Base-by-base conservation (phyloP, 1,140 invertebrate genomes). In the Drosophila nannoptera region DNA sequence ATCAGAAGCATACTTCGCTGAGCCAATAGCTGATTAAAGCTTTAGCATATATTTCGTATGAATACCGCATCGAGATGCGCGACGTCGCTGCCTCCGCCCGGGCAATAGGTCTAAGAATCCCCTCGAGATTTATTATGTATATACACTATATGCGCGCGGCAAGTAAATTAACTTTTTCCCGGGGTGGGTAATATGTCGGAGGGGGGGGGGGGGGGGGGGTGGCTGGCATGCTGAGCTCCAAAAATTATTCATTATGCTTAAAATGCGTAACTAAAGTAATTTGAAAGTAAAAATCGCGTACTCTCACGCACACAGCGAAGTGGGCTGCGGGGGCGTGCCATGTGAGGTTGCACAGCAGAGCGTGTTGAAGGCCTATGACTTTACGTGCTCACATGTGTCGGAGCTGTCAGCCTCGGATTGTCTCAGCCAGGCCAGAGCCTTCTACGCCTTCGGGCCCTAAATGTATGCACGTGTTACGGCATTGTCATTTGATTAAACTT, bases 401-500 rank as follows among this genome's bases (percentile, higher is more conserved):
- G 36, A 38, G 38, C n/a, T 36, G 46, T 49, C 46, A 56, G 53
- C 33, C n/a, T 33, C 42, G 45, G 49, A 65, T 73, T 73, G 50
- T 45, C 42, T 73, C 58, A 45, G 63, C 56, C 61, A 9, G 31
- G 36, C 12, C 14, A 22, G 33, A 16, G 48, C 32, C 42, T 43
- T 48, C 55, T 35, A 35, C 56, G 50, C 38, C 65, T 50, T 61
- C 46, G 32, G 55, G 54, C 59, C 75, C 72, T 45, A 69, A 75
- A 75, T 76, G 73, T 78, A 76, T 83, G 80, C 80, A 84, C 80
- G 80, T 83, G 73, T 84, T 58, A 64, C 63, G 80, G 71, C 80
- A 76, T 84, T 84, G 80, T 78, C 80, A 68, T 84, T 83, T 83
- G 80, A 83, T 84, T 83, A 84, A 83, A 83, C 80, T 83, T 83